Percentiles rank a stretch among this genome's conserved stretches.
Conservation (phyloP, 2,113 vertebrate species). For the Sylvilagus bachmani region DNA sequence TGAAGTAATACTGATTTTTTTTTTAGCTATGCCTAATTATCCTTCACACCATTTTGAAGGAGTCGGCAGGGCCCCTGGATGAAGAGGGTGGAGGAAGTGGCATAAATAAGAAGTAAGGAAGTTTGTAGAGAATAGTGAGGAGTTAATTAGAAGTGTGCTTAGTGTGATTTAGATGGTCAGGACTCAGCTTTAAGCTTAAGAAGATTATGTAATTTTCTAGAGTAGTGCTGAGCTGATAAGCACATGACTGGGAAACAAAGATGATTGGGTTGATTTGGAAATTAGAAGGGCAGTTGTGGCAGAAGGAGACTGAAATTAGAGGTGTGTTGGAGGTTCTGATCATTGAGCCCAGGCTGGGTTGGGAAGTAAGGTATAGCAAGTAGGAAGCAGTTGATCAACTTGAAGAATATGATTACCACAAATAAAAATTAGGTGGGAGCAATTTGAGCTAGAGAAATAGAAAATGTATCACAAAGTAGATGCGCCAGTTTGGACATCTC, state of each 20-base stretch:
- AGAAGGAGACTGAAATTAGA: constrained; percentile 47
- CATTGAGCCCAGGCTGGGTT: background rate
- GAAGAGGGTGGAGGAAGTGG: background rate
- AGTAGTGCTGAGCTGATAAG: background rate
- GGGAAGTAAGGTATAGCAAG: constrained; percentile 1
- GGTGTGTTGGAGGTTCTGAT: background rate
- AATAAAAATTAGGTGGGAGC: background rate
- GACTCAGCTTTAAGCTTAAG: background rate
- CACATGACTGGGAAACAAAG: background rate
- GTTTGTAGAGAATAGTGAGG: background rate
- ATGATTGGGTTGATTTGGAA: constrained; percentile 3
- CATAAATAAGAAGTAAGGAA: background rate
- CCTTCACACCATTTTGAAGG: background rate
- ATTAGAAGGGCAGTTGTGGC: constrained; percentile 3
- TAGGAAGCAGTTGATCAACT: background rate
- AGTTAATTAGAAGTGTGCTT: background rate
- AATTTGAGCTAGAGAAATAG: constrained; percentile 25
- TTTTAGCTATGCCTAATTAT: constrained; percentile 30
- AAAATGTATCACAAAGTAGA: background rate
- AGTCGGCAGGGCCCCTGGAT: background rate
- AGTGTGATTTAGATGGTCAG: background rate
- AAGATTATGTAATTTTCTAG: background rate
- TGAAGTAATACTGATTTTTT: background rate
- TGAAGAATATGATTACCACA: background rate
- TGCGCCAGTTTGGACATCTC: background rate